phyloP scores from a whole-genome alignment of 2,888 invertebrate species.

The Dioctria rufipes region DNA sequence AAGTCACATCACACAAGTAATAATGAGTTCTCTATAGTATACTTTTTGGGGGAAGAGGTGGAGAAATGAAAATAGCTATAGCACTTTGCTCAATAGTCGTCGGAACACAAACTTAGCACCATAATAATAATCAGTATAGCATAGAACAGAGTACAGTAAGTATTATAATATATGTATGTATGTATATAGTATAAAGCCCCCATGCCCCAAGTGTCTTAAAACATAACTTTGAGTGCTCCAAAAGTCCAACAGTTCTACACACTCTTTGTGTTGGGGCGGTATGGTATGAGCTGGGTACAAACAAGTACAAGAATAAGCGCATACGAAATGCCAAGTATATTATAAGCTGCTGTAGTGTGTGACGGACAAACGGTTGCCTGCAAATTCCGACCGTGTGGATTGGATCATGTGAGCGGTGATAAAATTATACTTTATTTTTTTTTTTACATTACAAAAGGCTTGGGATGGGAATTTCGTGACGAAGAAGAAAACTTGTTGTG shows the following conservation, averaged over 20 bases:
- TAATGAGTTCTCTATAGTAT: too few relatives aligned
- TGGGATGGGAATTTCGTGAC: slow-evolving; percentile 32
- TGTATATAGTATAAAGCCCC: too few relatives aligned
- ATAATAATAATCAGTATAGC: slow-evolving; percentile 35
- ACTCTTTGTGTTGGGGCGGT: not conserved
- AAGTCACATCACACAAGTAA: not conserved
- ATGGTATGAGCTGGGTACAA: too few relatives aligned
- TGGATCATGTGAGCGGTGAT: slow-evolving; percentile 46
- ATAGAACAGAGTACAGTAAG: not conserved
- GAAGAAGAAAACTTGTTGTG: slow-evolving; percentile 23
- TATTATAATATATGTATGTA: too few relatives aligned
- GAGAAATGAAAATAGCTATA: slow-evolving; percentile 45
- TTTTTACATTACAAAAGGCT: slow-evolving; percentile 3
- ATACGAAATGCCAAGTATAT: not conserved
- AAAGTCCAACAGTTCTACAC: not conserved
- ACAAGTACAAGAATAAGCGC: too few relatives aligned
- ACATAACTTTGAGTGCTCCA: slow-evolving; percentile 11
- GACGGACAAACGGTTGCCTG: not conserved
- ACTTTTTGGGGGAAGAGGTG: slow-evolving; percentile 1
- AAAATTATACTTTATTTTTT: not conserved
- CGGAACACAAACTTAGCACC: slow-evolving; percentile 20
- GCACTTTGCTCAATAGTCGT: slow-evolving; percentile 28
- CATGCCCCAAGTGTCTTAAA: not conserved
- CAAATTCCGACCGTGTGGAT: slow-evolving; percentile 32
- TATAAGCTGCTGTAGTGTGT: not conserved